These are phyloP conservation scores for Tinea semifulvella DNA, from an alignment of 2,888 invertebrate genomes.

Conservation along the genomic window DNA sequence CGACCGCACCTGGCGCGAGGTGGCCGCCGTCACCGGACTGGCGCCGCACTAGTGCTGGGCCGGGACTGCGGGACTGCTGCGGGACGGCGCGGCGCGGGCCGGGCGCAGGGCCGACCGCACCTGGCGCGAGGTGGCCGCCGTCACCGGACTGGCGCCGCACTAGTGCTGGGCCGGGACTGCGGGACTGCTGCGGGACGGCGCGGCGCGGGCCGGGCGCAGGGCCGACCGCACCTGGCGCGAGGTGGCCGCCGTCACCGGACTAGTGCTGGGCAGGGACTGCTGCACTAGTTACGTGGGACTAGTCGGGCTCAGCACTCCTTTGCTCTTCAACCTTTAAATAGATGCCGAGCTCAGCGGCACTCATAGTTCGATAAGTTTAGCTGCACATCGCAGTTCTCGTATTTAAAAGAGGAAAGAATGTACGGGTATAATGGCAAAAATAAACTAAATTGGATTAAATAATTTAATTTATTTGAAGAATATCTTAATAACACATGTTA, in stretches of 20 bases:
- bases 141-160: slow-evolving; percentile 48
- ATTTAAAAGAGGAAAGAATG: too few relatives aligned
- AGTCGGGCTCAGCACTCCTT: too few relatives aligned
- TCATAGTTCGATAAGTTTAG: too few relatives aligned
- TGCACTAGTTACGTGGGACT: too few relatives aligned
- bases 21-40: slow-evolving; percentile 69
- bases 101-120: slow-evolving; percentile 60
- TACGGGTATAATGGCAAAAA: too few relatives aligned
- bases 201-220: slow-evolving; percentile 68
- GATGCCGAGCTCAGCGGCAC: too few relatives aligned
- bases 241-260: slow-evolving; percentile 68
- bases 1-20: slow-evolving; percentile 69
- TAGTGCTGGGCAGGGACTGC: background rate
- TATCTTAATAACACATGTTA: too few relatives aligned
- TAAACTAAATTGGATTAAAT: too few relatives aligned
- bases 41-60: slow-evolving; percentile 19
- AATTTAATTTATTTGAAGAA: too few relatives aligned
- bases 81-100: slow-evolving; percentile 62
- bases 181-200: slow-evolving; percentile 24
- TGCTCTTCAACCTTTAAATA: too few relatives aligned
- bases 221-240: slow-evolving; percentile 67
- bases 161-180: slow-evolving; percentile 11
- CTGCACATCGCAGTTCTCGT: too few relatives aligned
- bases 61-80: slow-evolving; percentile 20
- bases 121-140: slow-evolving; percentile 68